Evolutionary conservation across 1,140 invertebrate genomes (phyloP).

Genomic region (Drosophila sucinea): DNA sequence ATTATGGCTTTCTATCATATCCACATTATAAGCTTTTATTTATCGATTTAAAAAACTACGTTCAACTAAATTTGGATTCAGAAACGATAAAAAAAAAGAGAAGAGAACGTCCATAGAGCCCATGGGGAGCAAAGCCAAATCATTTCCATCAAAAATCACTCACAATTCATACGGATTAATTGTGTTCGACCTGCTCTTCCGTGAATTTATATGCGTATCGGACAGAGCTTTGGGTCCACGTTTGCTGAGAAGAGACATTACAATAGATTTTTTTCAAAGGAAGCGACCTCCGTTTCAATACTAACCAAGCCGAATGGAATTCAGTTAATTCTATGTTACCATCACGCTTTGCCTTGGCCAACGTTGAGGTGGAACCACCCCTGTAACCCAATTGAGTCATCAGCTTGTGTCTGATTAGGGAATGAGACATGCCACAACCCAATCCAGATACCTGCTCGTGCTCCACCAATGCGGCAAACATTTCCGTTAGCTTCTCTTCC

Average conservation of each 20-base stretch:
- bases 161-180: constrained; percentile 35
- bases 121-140: neutral
- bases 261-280: neutral
- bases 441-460: neutral
- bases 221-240: constrained; percentile 25
- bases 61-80: neutral
- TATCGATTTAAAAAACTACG: neutral
- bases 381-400: neutral
- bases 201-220: neutral
- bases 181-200: constrained; percentile 47
- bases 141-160: neutral
- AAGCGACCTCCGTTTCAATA: neutral
- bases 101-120: neutral
- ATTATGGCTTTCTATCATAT: neutral
- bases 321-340: constrained; percentile 20
- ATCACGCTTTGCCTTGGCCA: neutral
- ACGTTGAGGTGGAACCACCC: neutral
- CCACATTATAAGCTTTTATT: constrained; percentile 1
- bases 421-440: neutral
- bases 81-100: neutral
- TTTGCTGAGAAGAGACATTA: constrained; percentile 31
- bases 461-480: constrained; percentile 3
- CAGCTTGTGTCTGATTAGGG: neutral
- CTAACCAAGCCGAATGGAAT: constrained; percentile 58
- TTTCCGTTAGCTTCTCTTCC: constrained; percentile 33